A percentile compares a stretch with the other conserved stretches of the same genome.
These are phyloP conservation scores for Otocyon megalotis DNA, from an alignment of 2,113 vertebrate genomes.

Conservation along the genomic window DNA sequence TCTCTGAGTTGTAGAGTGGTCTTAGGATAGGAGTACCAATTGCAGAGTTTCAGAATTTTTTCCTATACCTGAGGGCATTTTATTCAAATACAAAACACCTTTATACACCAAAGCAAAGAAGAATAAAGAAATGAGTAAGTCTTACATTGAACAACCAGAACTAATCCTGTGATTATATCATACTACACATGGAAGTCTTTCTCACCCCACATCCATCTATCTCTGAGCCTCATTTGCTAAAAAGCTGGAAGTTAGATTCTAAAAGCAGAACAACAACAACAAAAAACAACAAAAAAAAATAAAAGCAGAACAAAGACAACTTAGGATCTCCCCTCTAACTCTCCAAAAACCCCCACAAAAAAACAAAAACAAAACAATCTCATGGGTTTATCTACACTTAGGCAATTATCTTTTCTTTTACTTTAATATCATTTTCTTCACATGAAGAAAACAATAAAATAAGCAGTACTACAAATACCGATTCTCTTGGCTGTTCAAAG, in stretches of 20 bases:
- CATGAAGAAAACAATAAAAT: neutral
- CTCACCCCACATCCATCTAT: conserved; percentile 48
- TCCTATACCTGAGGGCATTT: conserved; percentile 60
- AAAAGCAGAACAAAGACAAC: conserved; percentile 70
- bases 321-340: conserved; percentile 40
- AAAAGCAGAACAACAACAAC: conserved; percentile 71
- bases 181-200: conserved; percentile 49
- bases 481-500: neutral
- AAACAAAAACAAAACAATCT: neutral
- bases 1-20: neutral
- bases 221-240: conserved; percentile 45
- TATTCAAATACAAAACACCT: conserved; percentile 53
- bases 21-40: neutral
- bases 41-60: conserved; percentile 35
- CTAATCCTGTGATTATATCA: conserved; percentile 64
- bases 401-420: neutral
- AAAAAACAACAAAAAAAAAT: too few species aligned
- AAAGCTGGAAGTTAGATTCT: conserved; percentile 72
- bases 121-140: conserved; percentile 64
- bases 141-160: conserved; percentile 67
- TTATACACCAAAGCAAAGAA: conserved; percentile 66
- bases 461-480: neutral
- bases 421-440: neutral
- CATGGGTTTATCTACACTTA: neutral
- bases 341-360: neutral